Conservation (phyloP, 2,797 vertebrate genomes). For the Siniperca scherzeri region DNA sequence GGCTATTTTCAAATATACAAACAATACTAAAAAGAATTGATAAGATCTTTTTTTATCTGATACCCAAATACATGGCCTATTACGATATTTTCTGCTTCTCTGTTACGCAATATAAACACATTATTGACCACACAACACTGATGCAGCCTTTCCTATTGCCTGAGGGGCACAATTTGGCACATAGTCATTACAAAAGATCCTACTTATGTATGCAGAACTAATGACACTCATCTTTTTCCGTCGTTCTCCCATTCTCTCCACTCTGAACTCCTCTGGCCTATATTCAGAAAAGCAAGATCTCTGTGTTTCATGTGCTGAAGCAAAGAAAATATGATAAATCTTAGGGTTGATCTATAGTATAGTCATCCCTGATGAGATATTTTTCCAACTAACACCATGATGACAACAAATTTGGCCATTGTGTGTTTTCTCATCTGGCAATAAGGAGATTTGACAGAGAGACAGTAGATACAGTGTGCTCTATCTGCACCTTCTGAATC, state of each 20-base stretch:
- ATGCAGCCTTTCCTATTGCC: constrained; percentile 17
- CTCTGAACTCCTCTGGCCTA: constrained; percentile 47
- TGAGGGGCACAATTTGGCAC: constrained; percentile 51
- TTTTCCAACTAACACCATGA: background rate
- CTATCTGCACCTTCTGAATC: background rate
- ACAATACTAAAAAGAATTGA: background rate
- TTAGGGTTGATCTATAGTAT: background rate
- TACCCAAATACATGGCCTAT: constrained; percentile 16
- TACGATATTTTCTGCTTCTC: constrained; percentile 18
- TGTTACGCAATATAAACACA: constrained; percentile 29
- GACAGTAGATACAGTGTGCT: background rate
- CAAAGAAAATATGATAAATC: background rate
- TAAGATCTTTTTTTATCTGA: background rate
- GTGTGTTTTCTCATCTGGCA: constrained; percentile 7
- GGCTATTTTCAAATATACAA: background rate
- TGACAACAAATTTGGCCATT: background rate
- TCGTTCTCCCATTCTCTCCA: constrained; percentile 25
- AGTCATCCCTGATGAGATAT: background rate
- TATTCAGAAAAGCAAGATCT: constrained; percentile 50
- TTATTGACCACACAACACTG: constrained; percentile 43
- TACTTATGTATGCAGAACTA: constrained; percentile 70
- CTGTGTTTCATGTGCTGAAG: constrained; percentile 11
- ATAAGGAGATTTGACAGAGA: constrained; percentile 2
- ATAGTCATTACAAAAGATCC: constrained; percentile 54
- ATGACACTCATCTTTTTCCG: constrained; percentile 50